Percentiles rank a stretch among this genome's conserved stretches.
Evolutionary conservation across 1,140 invertebrate species (phyloP).

Genomic region (Saccostrea cuccullata): DNA sequence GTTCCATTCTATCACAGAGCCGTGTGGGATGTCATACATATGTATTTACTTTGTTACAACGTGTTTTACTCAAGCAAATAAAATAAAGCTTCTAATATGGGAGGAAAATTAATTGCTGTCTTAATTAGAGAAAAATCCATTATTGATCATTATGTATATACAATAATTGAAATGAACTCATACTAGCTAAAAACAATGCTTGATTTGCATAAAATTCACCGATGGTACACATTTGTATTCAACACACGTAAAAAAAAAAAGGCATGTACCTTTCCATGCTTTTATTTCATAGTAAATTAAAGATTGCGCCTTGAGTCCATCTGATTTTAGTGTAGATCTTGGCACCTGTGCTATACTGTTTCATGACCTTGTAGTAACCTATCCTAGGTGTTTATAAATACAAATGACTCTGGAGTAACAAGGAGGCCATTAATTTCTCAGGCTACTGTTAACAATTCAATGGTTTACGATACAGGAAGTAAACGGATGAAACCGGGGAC

Average conservation of each 20-base stretch:
- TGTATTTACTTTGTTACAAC: not conserved
- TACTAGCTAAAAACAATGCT: too few relatives aligned
- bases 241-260: not conserved
- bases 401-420: not conserved
- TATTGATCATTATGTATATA: not conserved
- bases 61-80: too few relatives aligned
- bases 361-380: not conserved
- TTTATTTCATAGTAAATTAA: not conserved
- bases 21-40: slow-evolving; percentile 14
- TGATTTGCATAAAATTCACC: too few relatives aligned
- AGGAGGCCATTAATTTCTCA: slow-evolving; percentile 1
- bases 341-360: not conserved
- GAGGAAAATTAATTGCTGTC: not conserved
- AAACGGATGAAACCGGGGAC: not conserved
- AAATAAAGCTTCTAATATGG: not conserved
- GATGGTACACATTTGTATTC: too few relatives aligned
- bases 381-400: slow-evolving; percentile 11
- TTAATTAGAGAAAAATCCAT: not conserved
- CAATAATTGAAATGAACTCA: too few relatives aligned
- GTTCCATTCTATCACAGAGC: not conserved
- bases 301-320: not conserved
- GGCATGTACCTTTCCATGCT: not conserved
- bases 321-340: not conserved
- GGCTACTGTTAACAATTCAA: slow-evolving; percentile 23
- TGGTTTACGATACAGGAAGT: not conserved